phyloP scores from a whole-genome alignment of 2,888 invertebrate genomes.

The Aphodius sticticus region DNA sequence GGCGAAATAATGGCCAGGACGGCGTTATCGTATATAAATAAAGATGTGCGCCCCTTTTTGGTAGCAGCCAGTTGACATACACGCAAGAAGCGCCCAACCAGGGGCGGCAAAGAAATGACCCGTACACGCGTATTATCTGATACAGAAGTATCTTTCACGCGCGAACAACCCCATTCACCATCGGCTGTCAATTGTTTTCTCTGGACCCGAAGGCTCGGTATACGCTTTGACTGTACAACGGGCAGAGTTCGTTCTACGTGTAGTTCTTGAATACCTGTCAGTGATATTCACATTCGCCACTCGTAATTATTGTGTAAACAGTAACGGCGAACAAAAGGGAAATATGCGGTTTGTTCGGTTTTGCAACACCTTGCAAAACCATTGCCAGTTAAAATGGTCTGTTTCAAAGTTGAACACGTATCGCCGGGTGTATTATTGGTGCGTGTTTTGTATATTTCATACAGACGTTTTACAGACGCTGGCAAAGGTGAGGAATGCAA shows the following conservation, averaged over 20 bases:
- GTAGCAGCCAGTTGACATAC: background rate
- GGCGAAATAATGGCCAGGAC: background rate
- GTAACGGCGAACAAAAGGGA: background rate
- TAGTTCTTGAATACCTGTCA: background rate
- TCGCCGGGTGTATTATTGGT: background rate
- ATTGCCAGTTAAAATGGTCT: background rate
- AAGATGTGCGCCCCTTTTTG: conserved; percentile 11
- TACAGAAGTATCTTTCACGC: conserved; percentile 48
- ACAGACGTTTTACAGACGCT: background rate
- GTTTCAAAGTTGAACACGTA: background rate
- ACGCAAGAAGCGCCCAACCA: conserved; percentile 8
- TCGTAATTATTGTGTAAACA: conserved; percentile 4
- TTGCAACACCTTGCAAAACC: background rate
- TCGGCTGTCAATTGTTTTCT: conserved; percentile 46
- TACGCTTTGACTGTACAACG: background rate
- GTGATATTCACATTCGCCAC: background rate
- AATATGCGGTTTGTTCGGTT: background rate
- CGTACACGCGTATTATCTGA: conserved; percentile 46
- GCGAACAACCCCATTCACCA: conserved; percentile 45
- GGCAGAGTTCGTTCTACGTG: background rate
- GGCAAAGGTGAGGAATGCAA: background rate
- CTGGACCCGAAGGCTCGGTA: conserved; percentile 16
- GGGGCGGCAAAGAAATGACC: conserved; percentile 48
- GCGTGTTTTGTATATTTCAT: background rate
- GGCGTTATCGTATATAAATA: conserved; percentile 6